Evolutionary conservation across 1,140 invertebrate genomes (phyloP), one percentile per base, ranked within the genome.

Genomic region (Drosophila willistoni): DNA sequence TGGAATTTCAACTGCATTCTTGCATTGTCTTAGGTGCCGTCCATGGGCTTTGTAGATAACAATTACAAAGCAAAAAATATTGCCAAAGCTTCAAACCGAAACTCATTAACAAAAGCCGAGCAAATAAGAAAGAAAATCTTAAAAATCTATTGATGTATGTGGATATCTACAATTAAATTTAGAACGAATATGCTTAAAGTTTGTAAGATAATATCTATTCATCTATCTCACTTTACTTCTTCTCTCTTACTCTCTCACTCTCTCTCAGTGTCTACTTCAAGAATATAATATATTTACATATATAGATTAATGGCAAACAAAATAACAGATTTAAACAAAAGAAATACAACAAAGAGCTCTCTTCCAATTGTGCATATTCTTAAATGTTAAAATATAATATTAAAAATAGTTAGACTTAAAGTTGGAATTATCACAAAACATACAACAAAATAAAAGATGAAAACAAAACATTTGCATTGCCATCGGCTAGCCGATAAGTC

Each of bases 11-110:
- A 22, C 47, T 73, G 59, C 68, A 51, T 51, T 51, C 44, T 22
- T 71, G 84, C 84, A 83, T 84, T 89, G 71, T 78, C 75, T 85
- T 85, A 85, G 81, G 77, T 91, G 86, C 90, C 90, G 90, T 91
- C 90, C 90, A 91, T 73, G 75, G 90, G 90, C 90, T 91, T 90
- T 90, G 90, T 67, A 65, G 25, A 44, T 72, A 29, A 80, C 63
- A 60, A 63, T 65, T 66, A 66, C 71, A 69, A 67, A 79, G 76
- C 67, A 76, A 60, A 73, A 71, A 57, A n/a, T n/a, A n/a, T 29
- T 77, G 74, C 79, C 79, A 73, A 87, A 77, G 79, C 82, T 80
- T 77, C 67, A 73, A 68, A 77, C 73, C 67, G 39, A 70, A 36
- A 51, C 56, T 59, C 51, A 63, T 61, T n/a, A 62, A 54, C 33